Evolutionary conservation across 2,113 vertebrate species (phyloP).

Genomic region (Turdus rufiventris): DNA sequence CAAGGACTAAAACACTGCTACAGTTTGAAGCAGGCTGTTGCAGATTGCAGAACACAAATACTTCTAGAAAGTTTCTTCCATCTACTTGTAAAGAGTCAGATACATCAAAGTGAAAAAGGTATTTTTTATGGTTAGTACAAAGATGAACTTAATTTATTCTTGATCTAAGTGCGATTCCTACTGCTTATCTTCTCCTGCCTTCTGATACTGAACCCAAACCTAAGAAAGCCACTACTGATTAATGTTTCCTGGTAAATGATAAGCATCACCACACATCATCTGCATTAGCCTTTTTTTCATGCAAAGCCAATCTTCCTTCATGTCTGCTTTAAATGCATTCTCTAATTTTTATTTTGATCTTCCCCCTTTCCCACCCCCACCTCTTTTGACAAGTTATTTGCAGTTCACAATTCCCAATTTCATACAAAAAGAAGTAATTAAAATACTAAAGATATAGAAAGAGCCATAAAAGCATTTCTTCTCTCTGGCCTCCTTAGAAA

Average conservation of each 20-base stretch:
- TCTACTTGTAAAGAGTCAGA: background rate
- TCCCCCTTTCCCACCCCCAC: too few species aligned
- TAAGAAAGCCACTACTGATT: background rate
- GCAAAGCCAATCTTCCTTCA: background rate
- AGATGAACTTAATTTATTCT: background rate
- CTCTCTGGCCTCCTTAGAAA: background rate
- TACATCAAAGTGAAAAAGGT: accelerated
- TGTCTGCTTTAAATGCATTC: background rate
- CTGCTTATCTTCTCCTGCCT: background rate
- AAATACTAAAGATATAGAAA: background rate
- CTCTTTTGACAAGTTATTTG: background rate
- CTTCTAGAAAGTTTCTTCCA: background rate
- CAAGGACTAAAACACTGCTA: background rate
- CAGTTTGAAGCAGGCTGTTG: background rate
- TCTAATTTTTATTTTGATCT: background rate
- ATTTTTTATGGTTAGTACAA: background rate
- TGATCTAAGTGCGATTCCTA: background rate
- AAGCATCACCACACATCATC: background rate
- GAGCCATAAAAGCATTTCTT: background rate
- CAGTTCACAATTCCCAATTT: background rate
- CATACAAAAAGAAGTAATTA: background rate
- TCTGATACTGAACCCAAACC: background rate
- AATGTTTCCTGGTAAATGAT: background rate
- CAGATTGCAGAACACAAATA: background rate
- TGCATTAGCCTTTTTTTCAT: background rate